Evolutionary conservation across 2,113 vertebrate genomes (phyloP), one percentile per base, ranked within the genome.

Genomic region (Podocnemis expansa): DNA sequence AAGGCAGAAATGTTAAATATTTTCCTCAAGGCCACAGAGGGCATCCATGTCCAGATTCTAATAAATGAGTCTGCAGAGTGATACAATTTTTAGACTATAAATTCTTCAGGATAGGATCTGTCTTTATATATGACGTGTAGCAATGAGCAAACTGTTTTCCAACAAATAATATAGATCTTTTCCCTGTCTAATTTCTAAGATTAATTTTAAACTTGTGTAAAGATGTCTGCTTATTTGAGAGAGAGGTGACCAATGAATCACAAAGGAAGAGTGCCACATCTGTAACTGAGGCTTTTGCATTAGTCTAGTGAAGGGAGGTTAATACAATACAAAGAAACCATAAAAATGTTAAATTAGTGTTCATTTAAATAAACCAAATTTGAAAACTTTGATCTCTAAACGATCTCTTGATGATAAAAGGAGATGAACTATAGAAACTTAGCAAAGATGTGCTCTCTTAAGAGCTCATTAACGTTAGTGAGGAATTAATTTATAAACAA

Each of bases 361-460:
- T 70, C 17, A 4, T 70, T 70, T 38, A 70, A 38, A 70, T 70
- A 70, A 38, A 70, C n/a, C 19, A 10, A 22, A n/a, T 70, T 70
- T 70, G n/a, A 38, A 38, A 70, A 14, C 10, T 96, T 94, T 96
- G 89, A 92, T 96, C 94, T 96, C 91, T 27, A 25, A 45, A 95
- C 92, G 93, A 92, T 88, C 91, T 89, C 91, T 60, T 1, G 0
- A 92, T 95, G 94, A 96, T 96, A 81, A 95, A 96, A 96, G 95
- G 95, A 86, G 91, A 75, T 93, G 89, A 91, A 91, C 94, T 84
- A 47, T 92, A 93, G 93, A 95, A 94, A 89, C 88, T 89, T 91
- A 95, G 92, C 88, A 92, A 45, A 92, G 91, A 91, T 97, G 89
- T 94, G 93, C 92, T 95, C 94, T 93, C 92, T 95, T 95, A 95